Base-by-base conservation (phyloP, 2,113 vertebrate species). In the Promerops cafer region DNA sequence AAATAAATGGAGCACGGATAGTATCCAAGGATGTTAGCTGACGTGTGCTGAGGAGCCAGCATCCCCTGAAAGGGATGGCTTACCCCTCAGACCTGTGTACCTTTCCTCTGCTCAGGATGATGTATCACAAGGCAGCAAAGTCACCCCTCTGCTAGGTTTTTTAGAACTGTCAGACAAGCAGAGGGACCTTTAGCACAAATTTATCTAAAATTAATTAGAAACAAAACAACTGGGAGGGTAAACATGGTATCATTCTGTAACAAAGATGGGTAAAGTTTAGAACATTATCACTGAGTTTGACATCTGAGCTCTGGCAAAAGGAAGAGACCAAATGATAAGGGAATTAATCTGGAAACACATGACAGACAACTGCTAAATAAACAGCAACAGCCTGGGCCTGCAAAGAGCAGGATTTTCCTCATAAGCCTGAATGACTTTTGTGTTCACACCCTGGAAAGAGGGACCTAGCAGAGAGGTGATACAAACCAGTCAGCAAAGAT, bases 181-280 rank as follows among this genome's bases (percentile, higher is more conserved):
- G 82, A 68, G 14, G 53, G 39, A 70, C 8, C 7, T 37, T 95
- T 76, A 63, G 33, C 59, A 72, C 39, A 54, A 45, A 56, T 7
- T 91, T 91, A 53, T 26, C 31, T 78, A 42, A 87, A 95, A 96
- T 71, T 81, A 83, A 76, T 84, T 84, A 87, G 33, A 85, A 89
- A 37, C 22, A 50, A 57, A 76, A 52, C 15, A 54, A 60, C 16
- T 0, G 1, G 64, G 31, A 76, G 26, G 31, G 26, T 4, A 85
- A 91, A 80, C 44, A 39, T 57, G 13, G 42, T 65, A 79, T 57
- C 39, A 71, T 8, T 10, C 15, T 61, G 22, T 53, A 80, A 76
- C 50, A 76, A 93, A 66, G 42, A 65, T 15, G 24, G 28, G 30
- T 26, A 53, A 72, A 77, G 11, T 50, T 56, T 87, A 76, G 57